A percentile compares a stretch with the other conserved stretches of the same genome.
These are phyloP conservation scores for Epinotia demarniana DNA, from an alignment of 2,888 invertebrate genomes.

Conservation along the genomic window DNA sequence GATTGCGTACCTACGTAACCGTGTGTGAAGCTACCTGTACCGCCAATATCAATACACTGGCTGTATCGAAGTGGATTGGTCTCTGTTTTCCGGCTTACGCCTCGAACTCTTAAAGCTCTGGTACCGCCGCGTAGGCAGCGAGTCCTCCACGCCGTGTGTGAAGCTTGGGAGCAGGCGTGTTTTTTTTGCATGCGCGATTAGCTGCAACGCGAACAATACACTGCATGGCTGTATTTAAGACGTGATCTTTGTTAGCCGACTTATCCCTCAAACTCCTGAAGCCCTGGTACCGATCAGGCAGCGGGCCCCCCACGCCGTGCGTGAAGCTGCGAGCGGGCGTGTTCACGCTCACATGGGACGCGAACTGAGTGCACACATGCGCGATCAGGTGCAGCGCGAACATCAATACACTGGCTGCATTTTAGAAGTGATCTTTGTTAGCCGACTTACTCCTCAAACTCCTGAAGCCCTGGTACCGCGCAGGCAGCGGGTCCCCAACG, in stretches of 20 bases:
- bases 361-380: constrained; percentile 57
- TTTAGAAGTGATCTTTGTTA: too few relatives aligned
- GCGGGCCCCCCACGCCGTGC: constrained; percentile 73
- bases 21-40: too few relatives aligned
- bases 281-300: constrained; percentile 57
- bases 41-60: too few relatives aligned
- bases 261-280: constrained; percentile 61
- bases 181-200: constrained; percentile 60
- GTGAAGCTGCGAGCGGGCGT: too few relatives aligned
- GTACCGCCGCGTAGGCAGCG: constrained; percentile 58
- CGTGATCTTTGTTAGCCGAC: constrained; percentile 30
- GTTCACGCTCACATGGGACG: constrained; percentile 74
- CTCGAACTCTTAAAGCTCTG: constrained; percentile 57
- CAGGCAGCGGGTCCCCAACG: constrained; percentile 72
- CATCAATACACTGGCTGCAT: too few relatives aligned
- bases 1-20: too few relatives aligned
- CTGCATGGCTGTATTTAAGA: constrained; percentile 48
- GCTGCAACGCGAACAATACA: constrained; percentile 53
- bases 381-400: too few relatives aligned
- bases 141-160: constrained; percentile 79
- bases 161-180: constrained; percentile 76
- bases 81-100: constrained; percentile 53
- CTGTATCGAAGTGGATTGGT: too few relatives aligned
- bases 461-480: constrained; percentile 55
- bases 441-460: constrained; percentile 59